Evolutionary conservation across 2,113 vertebrate species (phyloP), one percentile per base, ranked within the genome.

Genomic region (Carassius carassius): DNA sequence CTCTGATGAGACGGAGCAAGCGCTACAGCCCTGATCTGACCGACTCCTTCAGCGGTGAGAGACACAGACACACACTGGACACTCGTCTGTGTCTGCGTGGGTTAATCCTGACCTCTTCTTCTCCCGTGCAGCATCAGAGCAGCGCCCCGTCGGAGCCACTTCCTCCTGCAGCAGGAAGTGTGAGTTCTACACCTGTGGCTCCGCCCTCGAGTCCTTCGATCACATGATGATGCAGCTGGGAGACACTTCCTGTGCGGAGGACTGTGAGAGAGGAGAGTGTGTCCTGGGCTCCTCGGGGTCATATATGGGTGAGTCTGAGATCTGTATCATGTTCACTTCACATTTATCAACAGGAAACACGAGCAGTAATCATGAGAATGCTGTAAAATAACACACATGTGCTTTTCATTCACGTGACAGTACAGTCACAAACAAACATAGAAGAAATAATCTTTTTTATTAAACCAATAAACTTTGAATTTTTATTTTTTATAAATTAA

Each of bases 221-320:
- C 92, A 91, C 60, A 84, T 93, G 73, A 92, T 93, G 88, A 93
- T 47, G 72, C 21, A 19, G 72, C 72, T 32, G 41, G 8, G 19
- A 0, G 11, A 25, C 72, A 49, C 72, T 7, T 89, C 62, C 51
- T 89, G 76, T 21, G 32, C 90, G 78, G 44, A 86, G 73, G 93
- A 95, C 81, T 93, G 89, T 12, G 94, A 92, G 37, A 82, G 92
- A 2, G 84, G 58, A 35, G 94, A 95, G 83, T 93, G 93, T 0
- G 92, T 91, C 41, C 90, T 88, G 80, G 84, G 89, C 1, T 83
- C 90, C 10, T 87, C 86, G 67, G 95, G 89, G 89, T 94, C 94
- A 83, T 98, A 97, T 90, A 94, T 99, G 96, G 97, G 97, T 99
- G 94, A 69, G 96, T 93, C 21, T 41, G 25, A 32, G 8, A 41